Evolutionary conservation across 1,140 invertebrate species (phyloP).

Genomic region (Aporrectodea caliginosa): DNA sequence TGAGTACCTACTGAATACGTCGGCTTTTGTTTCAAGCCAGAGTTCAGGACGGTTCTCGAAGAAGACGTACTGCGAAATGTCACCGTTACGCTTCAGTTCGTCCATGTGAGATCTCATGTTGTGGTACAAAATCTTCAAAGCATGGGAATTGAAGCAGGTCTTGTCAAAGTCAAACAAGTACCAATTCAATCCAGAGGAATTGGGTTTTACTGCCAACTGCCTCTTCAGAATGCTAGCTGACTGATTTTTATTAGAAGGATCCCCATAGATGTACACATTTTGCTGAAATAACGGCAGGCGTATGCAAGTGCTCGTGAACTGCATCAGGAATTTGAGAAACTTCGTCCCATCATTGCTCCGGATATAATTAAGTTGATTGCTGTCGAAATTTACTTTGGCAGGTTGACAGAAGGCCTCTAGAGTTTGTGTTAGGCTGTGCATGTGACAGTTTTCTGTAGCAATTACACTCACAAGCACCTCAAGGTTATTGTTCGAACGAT

Average conservation of each 20-base stretch:
- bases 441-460: not conserved
- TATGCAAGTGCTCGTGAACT: not conserved
- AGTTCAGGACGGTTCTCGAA: not conserved
- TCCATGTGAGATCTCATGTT: not conserved
- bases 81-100: not conserved
- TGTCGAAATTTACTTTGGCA: not conserved
- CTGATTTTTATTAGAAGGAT: not conserved
- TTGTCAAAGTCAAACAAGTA: not conserved
- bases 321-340: not conserved
- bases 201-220: not conserved
- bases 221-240: not conserved
- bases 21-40: not conserved
- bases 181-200: not conserved
- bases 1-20: not conserved
- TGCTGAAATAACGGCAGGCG: not conserved
- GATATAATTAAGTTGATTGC: not conserved
- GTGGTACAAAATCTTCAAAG: not conserved
- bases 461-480: not conserved
- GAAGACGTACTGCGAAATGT: not conserved
- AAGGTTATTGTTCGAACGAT: not conserved
- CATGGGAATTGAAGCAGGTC: not conserved
- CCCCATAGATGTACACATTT: not conserved
- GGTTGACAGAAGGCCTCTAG: not conserved
- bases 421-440: not conserved
- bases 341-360: not conserved